Percentiles rank a stretch among this genome's conserved stretches.
Evolutionary conservation across 1,140 invertebrate species (phyloP).

Genomic region (Drosophila tsacasi): DNA sequence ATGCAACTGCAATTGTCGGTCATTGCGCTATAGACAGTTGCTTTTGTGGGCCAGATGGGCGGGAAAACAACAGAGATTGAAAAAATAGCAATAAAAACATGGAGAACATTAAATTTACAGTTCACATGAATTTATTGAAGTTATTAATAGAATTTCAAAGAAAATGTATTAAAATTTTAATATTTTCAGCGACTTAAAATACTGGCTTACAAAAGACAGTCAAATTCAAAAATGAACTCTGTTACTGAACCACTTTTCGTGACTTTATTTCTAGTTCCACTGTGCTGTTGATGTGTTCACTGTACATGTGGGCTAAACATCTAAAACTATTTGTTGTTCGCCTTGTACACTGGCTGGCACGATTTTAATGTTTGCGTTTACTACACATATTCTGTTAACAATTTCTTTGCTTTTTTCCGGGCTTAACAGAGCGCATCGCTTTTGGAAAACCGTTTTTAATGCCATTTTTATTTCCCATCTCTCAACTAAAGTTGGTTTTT

Average conservation of each 20-base stretch:
- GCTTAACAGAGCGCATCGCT: slow-evolving; percentile 76
- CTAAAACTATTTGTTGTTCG: slow-evolving; percentile 57
- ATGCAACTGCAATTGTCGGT: slow-evolving; percentile 65
- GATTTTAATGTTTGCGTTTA: slow-evolving; percentile 50
- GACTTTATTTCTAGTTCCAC: background rate
- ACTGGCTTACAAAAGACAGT: background rate
- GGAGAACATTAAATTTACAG: background rate
- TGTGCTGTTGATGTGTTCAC: slow-evolving; percentile 9
- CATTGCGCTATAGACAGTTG: slow-evolving; percentile 70
- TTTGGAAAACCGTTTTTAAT: slow-evolving; percentile 60
- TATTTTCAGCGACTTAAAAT: background rate
- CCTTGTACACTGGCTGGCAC: slow-evolving; percentile 51
- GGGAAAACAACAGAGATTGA: slow-evolving; percentile 1
- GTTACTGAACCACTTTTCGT: background rate
- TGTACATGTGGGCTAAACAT: slow-evolving; percentile 19
- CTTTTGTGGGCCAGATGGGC: slow-evolving; percentile 36
- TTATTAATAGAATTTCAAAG: background rate
- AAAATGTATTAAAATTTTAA: background rate
- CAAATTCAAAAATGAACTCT: background rate
- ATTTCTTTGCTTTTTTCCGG: slow-evolving; percentile 61
- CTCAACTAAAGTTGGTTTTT: slow-evolving; percentile 11
- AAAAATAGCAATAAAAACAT: background rate
- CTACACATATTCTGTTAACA: slow-evolving; percentile 51
- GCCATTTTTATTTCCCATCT: slow-evolving; percentile 42
- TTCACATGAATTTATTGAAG: background rate